Evolutionary conservation across 1,140 invertebrate genomes (phyloP).

Genomic region (Teleogryllus occipitalis): DNA sequence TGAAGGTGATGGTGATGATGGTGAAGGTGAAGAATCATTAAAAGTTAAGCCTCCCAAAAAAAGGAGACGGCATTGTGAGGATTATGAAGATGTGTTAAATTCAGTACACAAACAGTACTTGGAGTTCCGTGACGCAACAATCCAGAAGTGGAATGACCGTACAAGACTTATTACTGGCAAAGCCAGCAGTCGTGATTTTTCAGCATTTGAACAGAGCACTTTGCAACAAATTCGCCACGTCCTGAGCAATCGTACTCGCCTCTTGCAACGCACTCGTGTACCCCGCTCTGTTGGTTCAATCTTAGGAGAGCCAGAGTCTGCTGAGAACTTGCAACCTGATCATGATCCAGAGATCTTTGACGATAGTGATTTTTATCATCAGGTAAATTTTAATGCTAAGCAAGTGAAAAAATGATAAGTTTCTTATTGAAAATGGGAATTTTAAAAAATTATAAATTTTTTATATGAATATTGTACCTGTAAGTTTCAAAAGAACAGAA

Average conservation of each 20-base stretch:
- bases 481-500: too few relatives aligned
- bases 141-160: slow-evolving; percentile 91
- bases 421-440: not conserved
- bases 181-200: slow-evolving; percentile 48
- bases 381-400: slow-evolving; percentile 31
- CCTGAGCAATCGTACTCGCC: slow-evolving; percentile 62
- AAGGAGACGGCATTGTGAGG: slow-evolving; percentile 32
- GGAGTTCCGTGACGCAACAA: slow-evolving; percentile 63
- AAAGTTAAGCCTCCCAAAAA: not conserved
- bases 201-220: slow-evolving; percentile 61
- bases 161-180: slow-evolving; percentile 59
- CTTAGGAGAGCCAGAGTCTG: slow-evolving; percentile 46
- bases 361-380: slow-evolving; percentile 95
- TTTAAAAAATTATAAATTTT: too few relatives aligned
- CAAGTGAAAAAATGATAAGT: not conserved
- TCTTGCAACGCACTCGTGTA: slow-evolving; percentile 72
- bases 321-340: slow-evolving; percentile 38
- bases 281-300: slow-evolving; percentile 67
- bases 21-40: not conserved
- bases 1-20: slow-evolving; percentile 11
- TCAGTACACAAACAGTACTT: slow-evolving; percentile 54
- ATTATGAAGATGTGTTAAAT: slow-evolving; percentile 53
- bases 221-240: slow-evolving; percentile 82
- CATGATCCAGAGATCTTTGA: slow-evolving; percentile 85
- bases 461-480: too few relatives aligned